Evolutionary conservation across 1,140 invertebrate species (phyloP), one percentile per base, ranked within the genome.

Genomic region (Drosophila yakuba): DNA sequence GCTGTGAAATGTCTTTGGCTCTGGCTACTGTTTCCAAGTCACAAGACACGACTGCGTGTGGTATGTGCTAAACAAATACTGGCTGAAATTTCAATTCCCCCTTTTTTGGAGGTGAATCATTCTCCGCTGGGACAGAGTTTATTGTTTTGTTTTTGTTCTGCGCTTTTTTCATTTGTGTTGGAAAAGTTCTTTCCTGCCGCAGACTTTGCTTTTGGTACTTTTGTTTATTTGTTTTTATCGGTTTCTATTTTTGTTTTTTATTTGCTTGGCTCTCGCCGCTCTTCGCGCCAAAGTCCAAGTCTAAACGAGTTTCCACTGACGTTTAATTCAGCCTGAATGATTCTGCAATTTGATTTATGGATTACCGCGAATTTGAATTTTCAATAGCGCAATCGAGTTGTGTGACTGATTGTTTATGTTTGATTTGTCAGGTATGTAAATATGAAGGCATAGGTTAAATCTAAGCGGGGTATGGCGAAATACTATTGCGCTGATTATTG

Each of bases 71-170:
- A 80, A 71, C 51, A 83, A 84, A 84, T 67, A 81, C 52, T 32
- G 63, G 50, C 47, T 71, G 50, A 81, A 85, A 78, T 86, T 86
- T 86, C 77, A 74, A 79, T 79, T 79, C 74, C 61, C 60, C 52
- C 50, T 54, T 64, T 39, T 39, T 12, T 55, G 66, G n/a, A 64
- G 64, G 63, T 80, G 77, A 80, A 45, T 86, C 82, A 85, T 74
- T 61, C 58, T 36, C 45, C 38, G 11, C 47, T 52, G 47, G 59
- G 59, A 36, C 38, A 28, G 60, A 44, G 32, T 76, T 61, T 52
- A 41, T 71, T 39, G 59, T 80, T 64, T 25, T 51, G 17, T 50
- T 64, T 50, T 60, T 23, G 36, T 57, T 54, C 45, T 50, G 38
- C 23, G 20, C 64, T 58, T 23, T 39, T 48, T 41, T 28, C 59